Conservation (phyloP, 2,797 vertebrate genomes). For the Lycodopsis pacificus region DNA sequence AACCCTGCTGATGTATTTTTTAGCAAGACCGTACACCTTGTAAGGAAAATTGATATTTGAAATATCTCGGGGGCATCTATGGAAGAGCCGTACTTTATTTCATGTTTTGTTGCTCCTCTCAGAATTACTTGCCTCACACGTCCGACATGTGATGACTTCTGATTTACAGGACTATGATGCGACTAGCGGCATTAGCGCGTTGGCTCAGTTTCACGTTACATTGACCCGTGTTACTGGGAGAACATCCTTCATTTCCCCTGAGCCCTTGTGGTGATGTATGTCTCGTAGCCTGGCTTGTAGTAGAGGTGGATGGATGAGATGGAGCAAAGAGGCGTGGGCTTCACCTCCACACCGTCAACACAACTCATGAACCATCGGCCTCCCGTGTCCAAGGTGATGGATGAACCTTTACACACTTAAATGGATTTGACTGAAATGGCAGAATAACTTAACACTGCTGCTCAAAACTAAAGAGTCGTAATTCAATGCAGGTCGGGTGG, state of each 20-base stretch:
- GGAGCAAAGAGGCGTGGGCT: slow-evolving; percentile 44
- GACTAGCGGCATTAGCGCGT: not conserved
- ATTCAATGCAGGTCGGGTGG: slow-evolving; percentile 54
- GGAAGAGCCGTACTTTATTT: not conserved
- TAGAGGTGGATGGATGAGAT: slow-evolving; percentile 46
- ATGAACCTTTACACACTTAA: slow-evolving; percentile 43
- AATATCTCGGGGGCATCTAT: not conserved
- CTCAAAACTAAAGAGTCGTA: slow-evolving; percentile 46
- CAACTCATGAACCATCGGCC: slow-evolving; percentile 40
- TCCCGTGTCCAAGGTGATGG: slow-evolving; percentile 47
- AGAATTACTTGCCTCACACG: not conserved
- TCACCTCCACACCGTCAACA: slow-evolving; percentile 40
- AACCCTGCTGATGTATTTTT: not conserved
- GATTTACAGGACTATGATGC: not conserved
- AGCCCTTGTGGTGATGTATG: not conserved
- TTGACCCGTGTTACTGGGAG: not conserved
- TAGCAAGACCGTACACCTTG: not conserved
- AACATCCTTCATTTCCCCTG: not conserved
- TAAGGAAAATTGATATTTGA: not conserved
- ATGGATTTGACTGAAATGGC: slow-evolving; percentile 59
- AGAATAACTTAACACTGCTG: slow-evolving; percentile 31
- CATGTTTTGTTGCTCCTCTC: not conserved
- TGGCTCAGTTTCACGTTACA: not conserved
- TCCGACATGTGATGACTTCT: not conserved
- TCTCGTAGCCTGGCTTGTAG: not conserved